phyloP scores from a whole-genome alignment of 1,140 invertebrate genomes.

The Drosophila repleta region DNA sequence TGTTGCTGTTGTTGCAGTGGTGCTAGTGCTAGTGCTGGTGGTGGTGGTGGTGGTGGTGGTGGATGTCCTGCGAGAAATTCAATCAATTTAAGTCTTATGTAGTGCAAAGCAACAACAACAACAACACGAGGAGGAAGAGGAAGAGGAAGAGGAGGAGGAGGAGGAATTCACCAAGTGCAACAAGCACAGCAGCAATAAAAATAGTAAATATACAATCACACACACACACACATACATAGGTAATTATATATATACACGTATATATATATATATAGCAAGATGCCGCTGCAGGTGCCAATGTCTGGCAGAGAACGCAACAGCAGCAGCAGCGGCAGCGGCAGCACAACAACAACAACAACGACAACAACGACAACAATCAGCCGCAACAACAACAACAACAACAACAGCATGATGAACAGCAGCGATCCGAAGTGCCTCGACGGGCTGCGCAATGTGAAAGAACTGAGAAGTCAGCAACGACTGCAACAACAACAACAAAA shows the following conservation, averaged over 20 bases:
- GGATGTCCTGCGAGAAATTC: too few species aligned
- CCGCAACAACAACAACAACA: conserved; percentile 26
- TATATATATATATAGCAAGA: conserved; percentile 5
- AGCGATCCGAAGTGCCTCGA: background rate
- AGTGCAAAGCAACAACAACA: background rate
- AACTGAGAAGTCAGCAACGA: background rate
- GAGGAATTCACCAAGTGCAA: background rate
- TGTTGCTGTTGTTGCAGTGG: background rate
- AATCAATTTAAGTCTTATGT: background rate
- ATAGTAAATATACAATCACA: conserved; percentile 9
- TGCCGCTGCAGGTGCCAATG: conserved; percentile 25
- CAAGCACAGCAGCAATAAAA: conserved; percentile 8
- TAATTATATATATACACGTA: background rate
- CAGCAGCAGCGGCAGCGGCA: conserved; percentile 11
- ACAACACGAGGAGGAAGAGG: background rate
- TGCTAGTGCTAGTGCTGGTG: too few species aligned
- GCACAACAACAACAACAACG: conserved; percentile 32
- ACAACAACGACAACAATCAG: conserved; percentile 33
- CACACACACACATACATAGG: background rate
- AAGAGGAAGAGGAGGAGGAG: background rate
- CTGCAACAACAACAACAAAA: conserved; percentile 30
- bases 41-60: background rate
- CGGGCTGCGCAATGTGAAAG: background rate
- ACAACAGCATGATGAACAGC: conserved; percentile 19
- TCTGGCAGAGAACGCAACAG: conserved; percentile 35